Evolutionary conservation across 2,888 invertebrate species (phyloP).

Genomic region (Eubasilissa splendida): DNA sequence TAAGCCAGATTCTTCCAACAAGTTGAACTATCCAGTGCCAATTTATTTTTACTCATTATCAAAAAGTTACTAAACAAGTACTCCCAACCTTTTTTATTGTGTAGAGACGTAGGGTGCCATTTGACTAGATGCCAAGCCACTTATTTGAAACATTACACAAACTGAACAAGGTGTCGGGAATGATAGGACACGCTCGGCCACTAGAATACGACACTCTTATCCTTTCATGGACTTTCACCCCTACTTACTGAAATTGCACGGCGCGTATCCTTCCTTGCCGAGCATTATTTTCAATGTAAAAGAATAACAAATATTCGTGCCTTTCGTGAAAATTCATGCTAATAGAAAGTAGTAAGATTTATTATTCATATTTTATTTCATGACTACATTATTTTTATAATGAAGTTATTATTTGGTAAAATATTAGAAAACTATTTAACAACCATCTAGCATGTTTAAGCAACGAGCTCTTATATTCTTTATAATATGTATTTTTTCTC

Average conservation of each 20-base stretch:
- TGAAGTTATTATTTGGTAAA: no score
- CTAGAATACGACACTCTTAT: constrained; percentile 39
- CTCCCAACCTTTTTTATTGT: not conserved
- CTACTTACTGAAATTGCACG: constrained; percentile 12
- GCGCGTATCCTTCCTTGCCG: not conserved
- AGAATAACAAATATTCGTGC: no score
- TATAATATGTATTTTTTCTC: no score
- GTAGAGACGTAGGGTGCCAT: not conserved
- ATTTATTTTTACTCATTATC: not conserved
- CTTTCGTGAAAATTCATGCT: no score
- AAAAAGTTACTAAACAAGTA: not conserved
- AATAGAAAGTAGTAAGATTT: no score
- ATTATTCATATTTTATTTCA: no score
- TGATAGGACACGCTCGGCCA: constrained; percentile 46
- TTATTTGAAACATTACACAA: constrained; percentile 7
- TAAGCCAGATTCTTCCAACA: constrained; percentile 6
- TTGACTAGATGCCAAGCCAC: constrained; percentile 5
- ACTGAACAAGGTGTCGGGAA: constrained; percentile 14
- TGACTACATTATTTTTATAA: no score
- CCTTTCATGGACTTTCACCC: constrained; percentile 21
- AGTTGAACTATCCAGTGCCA: not conserved
- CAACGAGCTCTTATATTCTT: no score
- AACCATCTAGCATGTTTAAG: no score
- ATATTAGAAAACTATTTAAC: no score
- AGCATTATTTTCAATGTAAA: not conserved